These are phyloP conservation scores for Condylostylus longicornis DNA, from an alignment of 1,140 invertebrate genomes.

Conservation along the genomic window DNA sequence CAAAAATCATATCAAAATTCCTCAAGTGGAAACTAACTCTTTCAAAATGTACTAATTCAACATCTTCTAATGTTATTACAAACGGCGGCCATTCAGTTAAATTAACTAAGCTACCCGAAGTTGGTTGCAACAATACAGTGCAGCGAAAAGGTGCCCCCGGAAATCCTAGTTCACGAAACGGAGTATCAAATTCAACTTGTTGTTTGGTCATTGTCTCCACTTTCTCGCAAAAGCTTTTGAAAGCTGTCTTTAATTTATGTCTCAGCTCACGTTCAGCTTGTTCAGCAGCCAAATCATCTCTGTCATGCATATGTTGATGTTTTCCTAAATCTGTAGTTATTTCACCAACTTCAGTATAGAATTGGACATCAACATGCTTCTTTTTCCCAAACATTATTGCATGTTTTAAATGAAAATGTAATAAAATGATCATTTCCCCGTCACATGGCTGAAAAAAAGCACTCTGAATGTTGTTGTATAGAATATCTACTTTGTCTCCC, in stretches of 20 bases:
- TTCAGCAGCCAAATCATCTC: conserved; percentile 96
- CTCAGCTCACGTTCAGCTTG: conserved; percentile 93
- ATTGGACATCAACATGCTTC: conserved; percentile 97
- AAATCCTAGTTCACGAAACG: conserved; percentile 94
- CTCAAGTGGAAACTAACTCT: conserved; percentile 96
- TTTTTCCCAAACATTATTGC: conserved; percentile 99
- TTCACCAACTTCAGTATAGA: conserved; percentile 99
- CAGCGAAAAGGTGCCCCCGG: conserved; percentile 94
- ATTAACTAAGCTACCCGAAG: conserved; percentile 90
- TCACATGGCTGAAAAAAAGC: conserved; percentile 99
- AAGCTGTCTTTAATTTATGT: conserved; percentile 92
- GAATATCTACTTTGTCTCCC: conserved; percentile 97
- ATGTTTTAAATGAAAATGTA: conserved; percentile 98
- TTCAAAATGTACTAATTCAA: conserved; percentile 97
- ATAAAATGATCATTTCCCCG: conserved; percentile 97
- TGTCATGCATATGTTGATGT: conserved; percentile 98
- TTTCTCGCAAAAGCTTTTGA: conserved; percentile 97
- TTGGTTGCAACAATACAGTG: conserved; percentile 92
- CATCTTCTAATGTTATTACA: conserved; percentile 93
- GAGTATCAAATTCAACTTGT: conserved; percentile 96
- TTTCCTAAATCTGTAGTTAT: conserved; percentile 98
- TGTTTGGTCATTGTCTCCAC: conserved; percentile 93
- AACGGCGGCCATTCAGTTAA: conserved; percentile 99
- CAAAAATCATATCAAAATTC: conserved; percentile 99
- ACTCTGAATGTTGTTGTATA: conserved; percentile 99